Base-by-base conservation (phyloP, 2,888 invertebrate species). In the Pachycephus smyrnensis region DNA sequence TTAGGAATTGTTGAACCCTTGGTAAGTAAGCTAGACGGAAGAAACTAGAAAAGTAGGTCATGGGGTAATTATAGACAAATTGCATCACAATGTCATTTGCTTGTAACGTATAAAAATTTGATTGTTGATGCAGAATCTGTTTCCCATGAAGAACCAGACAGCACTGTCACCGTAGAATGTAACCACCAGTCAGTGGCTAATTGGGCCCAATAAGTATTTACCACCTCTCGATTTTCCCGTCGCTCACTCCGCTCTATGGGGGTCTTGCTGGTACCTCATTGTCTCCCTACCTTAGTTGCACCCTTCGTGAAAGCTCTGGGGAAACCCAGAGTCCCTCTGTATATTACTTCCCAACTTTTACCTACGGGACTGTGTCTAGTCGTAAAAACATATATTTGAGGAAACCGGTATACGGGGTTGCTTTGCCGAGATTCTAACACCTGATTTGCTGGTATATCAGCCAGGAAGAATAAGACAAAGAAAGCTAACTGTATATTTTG, bases 181-280 rank as follows among this genome's bases (percentile, higher is more conserved):
- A 84, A 81, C 86, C 87, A 89, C 88, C 87, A 87, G 86, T 85
- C 80, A 83, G 76, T 80, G 82, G 79, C 86, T 88, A 89, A 89
- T 88, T 89, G 85, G 86, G 73, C 83, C 85, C 85, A 84, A 84
- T 84, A 86, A 85, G 83, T 85, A 86, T 86, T 85, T 85, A 84
- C 79, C 82, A 84, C 81, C 85, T 86, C 82, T 81, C 83, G 83
- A 82, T 85, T 86, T 85, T 82, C 80, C 75, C 79, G 77, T 79
- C 75, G 82, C 83, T 83, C 81, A 77, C 77, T 84, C 75, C 76
- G 77, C 80, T 76, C 82, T 73, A 30, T 77, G 76, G 84, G 83
- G 84, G 83, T 80, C 80, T 55, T 82, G 77, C 86, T 86, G 86
- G 85, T 86, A 82, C 80, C 77, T 79, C 76, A 85, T 84, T 86